Conservation (phyloP, 2,797 vertebrate species). For the Brotula barbata region DNA sequence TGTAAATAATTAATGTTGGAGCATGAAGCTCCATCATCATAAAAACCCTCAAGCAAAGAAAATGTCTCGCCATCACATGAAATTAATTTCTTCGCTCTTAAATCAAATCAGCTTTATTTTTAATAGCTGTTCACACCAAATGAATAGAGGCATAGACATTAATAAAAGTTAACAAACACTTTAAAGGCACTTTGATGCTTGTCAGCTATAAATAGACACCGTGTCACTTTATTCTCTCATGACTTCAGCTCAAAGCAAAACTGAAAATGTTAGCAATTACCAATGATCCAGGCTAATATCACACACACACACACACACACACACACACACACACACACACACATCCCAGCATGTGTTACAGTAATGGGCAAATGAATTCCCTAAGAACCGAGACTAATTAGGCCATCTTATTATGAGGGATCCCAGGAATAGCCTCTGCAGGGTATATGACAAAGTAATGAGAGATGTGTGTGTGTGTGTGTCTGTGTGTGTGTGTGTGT, state of each 20-base stretch:
- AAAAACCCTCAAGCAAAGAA: background rate
- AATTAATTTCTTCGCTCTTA: background rate
- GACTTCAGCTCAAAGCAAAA: conserved; percentile 42
- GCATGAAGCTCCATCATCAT: background rate
- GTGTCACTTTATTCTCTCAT: conserved; percentile 18
- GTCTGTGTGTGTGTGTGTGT: background rate
- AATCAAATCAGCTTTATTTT: background rate
- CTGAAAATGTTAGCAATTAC: conserved; percentile 59
- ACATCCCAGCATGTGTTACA: conserved; percentile 55
- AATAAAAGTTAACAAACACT: conserved; percentile 13
- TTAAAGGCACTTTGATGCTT: conserved; percentile 28
- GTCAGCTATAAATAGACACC: conserved; percentile 21
- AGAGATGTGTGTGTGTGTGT: conserved; percentile 12
- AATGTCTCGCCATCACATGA: background rate
- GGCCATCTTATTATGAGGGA: conserved; percentile 66
- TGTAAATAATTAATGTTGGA: conserved; percentile 19
- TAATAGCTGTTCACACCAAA: background rate
- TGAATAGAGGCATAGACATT: background rate
- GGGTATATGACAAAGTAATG: conserved; percentile 45
- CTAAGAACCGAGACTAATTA: conserved; percentile 71
- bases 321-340: conserved; percentile 31
- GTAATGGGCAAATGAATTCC: conserved; percentile 66
- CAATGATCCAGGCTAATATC: conserved; percentile 46
- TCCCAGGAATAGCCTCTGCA: conserved; percentile 57
- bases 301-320: no score